phyloP scores from a whole-genome alignment of 1,140 invertebrate genomes.

The Oryctes rhinoceros region DNA sequence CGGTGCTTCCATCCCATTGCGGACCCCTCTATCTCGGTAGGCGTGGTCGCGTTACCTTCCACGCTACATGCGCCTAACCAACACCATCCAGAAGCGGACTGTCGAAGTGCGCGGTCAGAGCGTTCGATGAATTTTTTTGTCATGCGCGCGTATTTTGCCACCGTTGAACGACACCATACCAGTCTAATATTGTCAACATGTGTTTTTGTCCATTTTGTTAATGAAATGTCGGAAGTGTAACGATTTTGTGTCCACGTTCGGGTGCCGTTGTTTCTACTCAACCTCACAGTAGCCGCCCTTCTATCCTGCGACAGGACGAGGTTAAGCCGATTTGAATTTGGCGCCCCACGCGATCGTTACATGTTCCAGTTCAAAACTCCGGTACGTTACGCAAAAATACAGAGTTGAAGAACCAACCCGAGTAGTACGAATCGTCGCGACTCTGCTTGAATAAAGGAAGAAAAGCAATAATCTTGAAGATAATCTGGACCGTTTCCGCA shows the following conservation, averaged over 20 bases:
- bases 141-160: slow-evolving; percentile 32
- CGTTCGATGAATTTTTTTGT: slow-evolving; percentile 44
- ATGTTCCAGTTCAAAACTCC: neutral
- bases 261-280: neutral
- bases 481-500: neutral
- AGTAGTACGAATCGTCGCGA: neutral
- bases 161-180: neutral
- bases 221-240: slow-evolving; percentile 40
- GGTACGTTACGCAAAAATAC: neutral
- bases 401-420: neutral
- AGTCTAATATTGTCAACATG: slow-evolving; percentile 1
- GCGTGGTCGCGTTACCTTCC: slow-evolving; percentile 46
- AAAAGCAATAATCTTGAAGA: neutral
- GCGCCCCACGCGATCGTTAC: neutral
- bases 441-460: neutral
- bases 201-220: slow-evolving; percentile 37
- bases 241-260: neutral
- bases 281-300: neutral
- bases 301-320: neutral
- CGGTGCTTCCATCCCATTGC: slow-evolving; percentile 42
- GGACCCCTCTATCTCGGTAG: slow-evolving; percentile 41
- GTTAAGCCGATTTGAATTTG: slow-evolving; percentile 7
- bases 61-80: slow-evolving; percentile 50
- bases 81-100: slow-evolving; percentile 50
- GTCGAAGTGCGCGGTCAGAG: slow-evolving; percentile 51